Conservation (phyloP, 1,140 invertebrate species). For the Trachymyrmex cornetzi region DNA sequence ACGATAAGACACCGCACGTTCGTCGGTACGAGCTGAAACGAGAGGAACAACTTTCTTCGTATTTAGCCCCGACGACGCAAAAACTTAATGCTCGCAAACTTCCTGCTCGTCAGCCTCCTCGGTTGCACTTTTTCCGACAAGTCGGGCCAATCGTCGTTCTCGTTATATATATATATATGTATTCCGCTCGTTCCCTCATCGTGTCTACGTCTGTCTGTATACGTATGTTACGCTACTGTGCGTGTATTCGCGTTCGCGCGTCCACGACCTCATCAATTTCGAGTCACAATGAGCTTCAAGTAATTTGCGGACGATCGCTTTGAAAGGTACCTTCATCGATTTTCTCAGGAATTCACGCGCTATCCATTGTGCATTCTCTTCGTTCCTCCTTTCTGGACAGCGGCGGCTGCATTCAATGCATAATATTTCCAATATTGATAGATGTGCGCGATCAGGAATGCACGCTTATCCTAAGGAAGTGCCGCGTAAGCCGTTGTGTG, state of each 20-base stretch:
- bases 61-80: constrained; percentile 62
- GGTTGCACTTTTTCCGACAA: constrained; percentile 66
- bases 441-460: constrained; percentile 53
- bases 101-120: constrained; percentile 62
- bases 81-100: constrained; percentile 76
- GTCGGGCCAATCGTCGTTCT: constrained; percentile 46
- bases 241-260: not conserved
- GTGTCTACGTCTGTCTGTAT: not conserved
- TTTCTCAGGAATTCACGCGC: constrained; percentile 55
- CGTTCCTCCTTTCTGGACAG: constrained; percentile 56
- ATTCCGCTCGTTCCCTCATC: constrained; percentile 46
- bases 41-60: constrained; percentile 52
- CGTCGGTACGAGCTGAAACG: constrained; percentile 31
- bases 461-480: constrained; percentile 54
- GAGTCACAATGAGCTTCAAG: constrained; percentile 61
- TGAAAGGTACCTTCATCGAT: constrained; percentile 53
- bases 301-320: constrained; percentile 64
- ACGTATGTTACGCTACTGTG: not conserved
- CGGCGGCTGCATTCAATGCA: constrained; percentile 59
- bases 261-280: constrained; percentile 61
- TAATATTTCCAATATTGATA: constrained; percentile 64
- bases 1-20: constrained; percentile 63
- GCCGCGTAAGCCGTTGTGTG: constrained; percentile 32
- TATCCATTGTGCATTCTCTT: constrained; percentile 60
- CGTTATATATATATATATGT: too few relatives aligned